Base-by-base conservation (phyloP, 2,888 invertebrate genomes). In the Blastobasis lacticolella region DNA sequence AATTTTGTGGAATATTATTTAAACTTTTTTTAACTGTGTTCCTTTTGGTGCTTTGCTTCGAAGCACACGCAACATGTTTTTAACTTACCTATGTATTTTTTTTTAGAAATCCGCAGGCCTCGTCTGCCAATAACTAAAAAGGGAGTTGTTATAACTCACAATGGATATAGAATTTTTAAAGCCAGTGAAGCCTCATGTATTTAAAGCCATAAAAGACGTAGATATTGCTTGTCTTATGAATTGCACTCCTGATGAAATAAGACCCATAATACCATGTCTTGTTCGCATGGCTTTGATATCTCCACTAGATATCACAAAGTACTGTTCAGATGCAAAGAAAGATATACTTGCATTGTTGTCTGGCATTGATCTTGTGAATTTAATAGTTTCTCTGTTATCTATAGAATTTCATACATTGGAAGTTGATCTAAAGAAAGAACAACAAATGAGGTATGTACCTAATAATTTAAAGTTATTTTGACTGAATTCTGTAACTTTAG, bases 331-430 rank as follows among this genome's bases (percentile, higher is more conserved):
- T 64, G 93, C 94, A 41, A 93, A 96, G 63, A 96, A 96, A 77
- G 94, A 95, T 68, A 94, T 97, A 49, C 85, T 98, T 3, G 95
- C 95, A n/a, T 91, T 97, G 48, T 89, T 98, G 0, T 95, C 97
- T 1, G 96, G 96, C 5, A 95, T 97, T 62, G 97, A 98, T 77
- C 91, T 95, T 50, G 98, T 98, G 0, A 98, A 98, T 78, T 95
- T 96, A 51, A 95, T 98, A 60, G 97, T 98, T 1, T 95, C 96
- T 0, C 89, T 98, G 10, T 88, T 98, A 5, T 97, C 97, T 6
- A 97, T 98, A 50, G 97, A 98, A 81, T 98, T 98, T 75, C 96
- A 97, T 72, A 92, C 94, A 37, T 84, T 98, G 45, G 98, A 98
- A 87, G 92, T 93, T 10, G 98, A 98, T 71, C 93, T 97, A 0